These are phyloP conservation scores for Dreissena rostriformis DNA, from an alignment of 1,140 invertebrate genomes.

Conservation along the genomic window DNA sequence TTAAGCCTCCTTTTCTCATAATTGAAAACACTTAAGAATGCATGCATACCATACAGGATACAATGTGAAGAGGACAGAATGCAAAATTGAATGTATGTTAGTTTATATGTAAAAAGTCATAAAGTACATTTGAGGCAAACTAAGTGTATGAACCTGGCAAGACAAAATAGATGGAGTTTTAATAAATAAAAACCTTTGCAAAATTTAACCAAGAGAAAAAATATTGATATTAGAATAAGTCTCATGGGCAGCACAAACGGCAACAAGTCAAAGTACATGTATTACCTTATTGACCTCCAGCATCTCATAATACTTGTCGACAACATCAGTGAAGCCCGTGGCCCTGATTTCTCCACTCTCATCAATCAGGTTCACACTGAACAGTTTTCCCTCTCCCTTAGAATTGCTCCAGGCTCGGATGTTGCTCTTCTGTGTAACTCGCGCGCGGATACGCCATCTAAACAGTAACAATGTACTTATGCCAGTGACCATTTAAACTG, in stretches of 20 bases:
- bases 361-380: constrained; percentile 95
- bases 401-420: constrained; percentile 96
- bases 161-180: too few species aligned
- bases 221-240: too few species aligned
- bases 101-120: too few species aligned
- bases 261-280: not conserved
- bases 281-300: constrained; percentile 88
- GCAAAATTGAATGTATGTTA: too few species aligned
- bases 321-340: constrained; percentile 95
- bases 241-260: too few species aligned
- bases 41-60: not conserved
- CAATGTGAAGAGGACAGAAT: not conserved
- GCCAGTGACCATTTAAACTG: not conserved
- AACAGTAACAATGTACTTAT: constrained; percentile 13
- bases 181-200: too few species aligned
- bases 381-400: constrained; percentile 95
- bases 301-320: constrained; percentile 95
- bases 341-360: constrained; percentile 96
- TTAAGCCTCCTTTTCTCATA: too few species aligned
- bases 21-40: too few species aligned
- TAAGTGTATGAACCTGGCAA: too few species aligned
- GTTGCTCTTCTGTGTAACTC: constrained; percentile 91
- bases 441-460: constrained; percentile 95
- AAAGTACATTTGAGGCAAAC: too few species aligned
- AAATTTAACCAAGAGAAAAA: too few species aligned